A percentile compares a stretch with the other conserved stretches of the same genome.
Conservation (phyloP, 1,140 invertebrate genomes). For the Bombus pascuorum region DNA sequence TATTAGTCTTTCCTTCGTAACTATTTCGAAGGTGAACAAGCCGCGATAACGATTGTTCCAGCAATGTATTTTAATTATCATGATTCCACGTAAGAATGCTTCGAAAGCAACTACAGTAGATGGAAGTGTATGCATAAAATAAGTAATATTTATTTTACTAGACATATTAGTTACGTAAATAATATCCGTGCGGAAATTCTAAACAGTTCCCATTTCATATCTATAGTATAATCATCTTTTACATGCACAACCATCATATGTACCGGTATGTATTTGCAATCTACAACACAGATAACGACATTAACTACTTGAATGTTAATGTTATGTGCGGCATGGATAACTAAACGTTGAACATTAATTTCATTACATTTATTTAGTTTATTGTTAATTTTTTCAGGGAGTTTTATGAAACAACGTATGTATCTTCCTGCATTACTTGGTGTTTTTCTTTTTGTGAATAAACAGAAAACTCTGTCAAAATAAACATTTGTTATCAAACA, state of each 20-base stretch:
- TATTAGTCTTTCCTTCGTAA: neutral
- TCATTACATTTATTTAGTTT: neutral
- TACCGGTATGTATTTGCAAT: neutral
- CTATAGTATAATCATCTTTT: constrained; percentile 1
- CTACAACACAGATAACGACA: neutral
- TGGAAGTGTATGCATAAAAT: neutral
- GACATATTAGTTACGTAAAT: neutral
- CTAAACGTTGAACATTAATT: neutral
- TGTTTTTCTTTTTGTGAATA: neutral
- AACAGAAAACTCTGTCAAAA: neutral
- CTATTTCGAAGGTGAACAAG: neutral
- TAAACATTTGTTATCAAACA: neutral
- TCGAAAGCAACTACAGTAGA: neutral
- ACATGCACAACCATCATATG: neutral
- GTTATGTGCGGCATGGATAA: neutral
- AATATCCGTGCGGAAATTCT: too few species aligned
- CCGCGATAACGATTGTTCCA: neutral
- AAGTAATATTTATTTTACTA: neutral
- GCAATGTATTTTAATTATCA: neutral
- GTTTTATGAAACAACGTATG: neutral
- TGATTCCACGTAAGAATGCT: neutral
- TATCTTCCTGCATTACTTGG: neutral
- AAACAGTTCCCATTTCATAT: neutral
- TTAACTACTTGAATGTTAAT: constrained; percentile 32
- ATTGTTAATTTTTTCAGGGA: neutral